A percentile compares a stretch with the other conserved stretches of the same genome.
Conservation (phyloP, 2,113 vertebrate genomes). For the Myrmophylax atrothorax region DNA sequence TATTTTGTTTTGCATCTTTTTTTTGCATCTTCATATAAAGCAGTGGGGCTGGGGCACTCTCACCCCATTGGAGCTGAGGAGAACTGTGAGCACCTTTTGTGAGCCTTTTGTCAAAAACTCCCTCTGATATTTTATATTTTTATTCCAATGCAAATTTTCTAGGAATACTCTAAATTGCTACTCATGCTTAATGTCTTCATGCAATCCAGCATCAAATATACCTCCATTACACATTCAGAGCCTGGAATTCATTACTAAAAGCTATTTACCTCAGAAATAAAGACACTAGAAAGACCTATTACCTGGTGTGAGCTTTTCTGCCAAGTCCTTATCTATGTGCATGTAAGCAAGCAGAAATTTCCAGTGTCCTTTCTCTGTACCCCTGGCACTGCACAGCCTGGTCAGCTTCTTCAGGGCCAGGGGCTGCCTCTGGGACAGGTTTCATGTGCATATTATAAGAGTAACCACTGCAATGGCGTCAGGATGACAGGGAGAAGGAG, state of each 20-base stretch:
- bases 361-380: not conserved
- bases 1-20: not conserved
- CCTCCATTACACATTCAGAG: not conserved
- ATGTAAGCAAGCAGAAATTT: not conserved
- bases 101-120: not conserved
- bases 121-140: not conserved
- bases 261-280: slow-evolving; percentile 11
- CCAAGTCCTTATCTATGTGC: not conserved
- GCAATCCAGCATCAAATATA: not conserved
- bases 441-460: not conserved
- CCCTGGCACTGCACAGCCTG: not conserved
- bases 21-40: not conserved
- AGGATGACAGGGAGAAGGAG: not conserved
- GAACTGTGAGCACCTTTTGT: not conserved
- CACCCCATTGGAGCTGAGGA: not conserved
- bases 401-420: not conserved
- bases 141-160: not conserved
- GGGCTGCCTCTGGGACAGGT: not conserved
- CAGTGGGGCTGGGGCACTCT: not conserved
- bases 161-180: not conserved
- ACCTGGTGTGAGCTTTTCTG: not conserved
- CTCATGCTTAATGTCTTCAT: not conserved
- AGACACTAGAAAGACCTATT: not conserved
- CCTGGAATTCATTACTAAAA: not conserved
- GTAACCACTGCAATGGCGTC: not conserved